phyloP scores from a whole-genome alignment of 1,140 invertebrate genomes.

The Drosophila obscura region DNA sequence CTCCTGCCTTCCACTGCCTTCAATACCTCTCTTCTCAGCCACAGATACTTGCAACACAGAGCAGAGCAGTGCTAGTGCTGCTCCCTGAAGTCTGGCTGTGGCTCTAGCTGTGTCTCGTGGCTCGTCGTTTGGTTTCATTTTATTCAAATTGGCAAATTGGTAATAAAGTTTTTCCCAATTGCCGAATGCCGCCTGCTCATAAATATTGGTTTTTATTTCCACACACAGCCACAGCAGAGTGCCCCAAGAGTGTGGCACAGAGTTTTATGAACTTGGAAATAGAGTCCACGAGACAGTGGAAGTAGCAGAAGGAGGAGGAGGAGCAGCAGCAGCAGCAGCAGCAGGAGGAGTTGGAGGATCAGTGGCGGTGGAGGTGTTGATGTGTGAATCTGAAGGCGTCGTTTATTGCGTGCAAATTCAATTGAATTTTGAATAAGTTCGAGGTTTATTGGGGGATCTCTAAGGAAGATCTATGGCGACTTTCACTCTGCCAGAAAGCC shows the following conservation, averaged over 20 bases:
- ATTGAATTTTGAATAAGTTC: slow-evolving; percentile 40
- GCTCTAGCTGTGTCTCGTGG: not conserved
- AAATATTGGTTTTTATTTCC: slow-evolving; percentile 64
- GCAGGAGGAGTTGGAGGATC: not conserved
- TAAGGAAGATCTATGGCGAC: slow-evolving; percentile 40
- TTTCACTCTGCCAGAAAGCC: slow-evolving; percentile 23
- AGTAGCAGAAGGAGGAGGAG: not conserved
- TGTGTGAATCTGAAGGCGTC: slow-evolving; percentile 43
- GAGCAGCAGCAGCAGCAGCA: not conserved
- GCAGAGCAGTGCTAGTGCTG: not conserved
- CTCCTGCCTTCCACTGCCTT: not conserved
- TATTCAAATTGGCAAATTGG: slow-evolving; percentile 72
- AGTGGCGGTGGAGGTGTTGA: slow-evolving; percentile 36
- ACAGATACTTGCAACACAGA: too few species aligned
- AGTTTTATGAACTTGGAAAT: slow-evolving; percentile 50
- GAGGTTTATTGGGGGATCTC: slow-evolving; percentile 23
- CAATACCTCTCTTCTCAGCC: not conserved
- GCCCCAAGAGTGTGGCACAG: too few species aligned
- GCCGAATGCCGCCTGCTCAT: slow-evolving; percentile 34
- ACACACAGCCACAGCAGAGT: slow-evolving; percentile 18
- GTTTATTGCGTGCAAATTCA: slow-evolving; percentile 44
- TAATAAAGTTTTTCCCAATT: slow-evolving; percentile 62
- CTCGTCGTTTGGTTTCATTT: slow-evolving; percentile 32
- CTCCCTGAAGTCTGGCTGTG: slow-evolving; percentile 7
- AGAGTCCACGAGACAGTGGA: slow-evolving; percentile 5